Evolutionary conservation across 2,888 invertebrate species (phyloP), one percentile per base, ranked within the genome.

Genomic region (Tetramorium bicarinatum): DNA sequence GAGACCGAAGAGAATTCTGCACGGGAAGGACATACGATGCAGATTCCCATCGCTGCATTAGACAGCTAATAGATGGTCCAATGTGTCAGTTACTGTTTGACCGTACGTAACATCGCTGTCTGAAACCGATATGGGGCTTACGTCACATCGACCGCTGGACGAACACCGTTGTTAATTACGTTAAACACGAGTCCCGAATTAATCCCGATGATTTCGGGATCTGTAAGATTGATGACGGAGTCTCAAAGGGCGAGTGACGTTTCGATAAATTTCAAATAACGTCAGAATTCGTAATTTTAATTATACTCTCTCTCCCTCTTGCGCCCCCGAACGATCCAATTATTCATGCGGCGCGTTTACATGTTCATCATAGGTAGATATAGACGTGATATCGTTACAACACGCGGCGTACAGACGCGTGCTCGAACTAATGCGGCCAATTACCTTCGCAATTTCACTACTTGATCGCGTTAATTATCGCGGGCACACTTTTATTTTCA

Each of bases 401-500:
- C 13, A 52, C 13, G 52, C 18, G 25, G 52, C 38, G 18, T 34
- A 77, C 25, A n/a, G 13, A 64, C 38, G 54, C 66, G 41, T 67
- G 29, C 67, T 21, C 54, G 41, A 77, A 54, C 34, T 77, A 77
- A 77, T 34, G 44, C 29, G n/a, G 77, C 44, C 41, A 77, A 77
- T 77, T 77, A 77, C 18, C 66, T 67, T 66, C n/a, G 41, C 56
- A 56, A 54, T 56, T 77, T 66, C 66, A 29, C 66, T 76, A 64
- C 18, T 56, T 34, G 54, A 67, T 56, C 67, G 54, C 44, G 25
- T 67, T 56, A 56, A 54, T 67, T 67, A 77, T 44, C 44, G 11
- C 54, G 52, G 18, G 41, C 34, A 66, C 77, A 66, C 77, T 64
- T 47, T 77, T 77, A 66, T 77, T 77, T 77, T 77, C 77, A 41